Evolutionary conservation across 2,797 vertebrate species (phyloP).

Genomic region (Scleropages formosus): DNA sequence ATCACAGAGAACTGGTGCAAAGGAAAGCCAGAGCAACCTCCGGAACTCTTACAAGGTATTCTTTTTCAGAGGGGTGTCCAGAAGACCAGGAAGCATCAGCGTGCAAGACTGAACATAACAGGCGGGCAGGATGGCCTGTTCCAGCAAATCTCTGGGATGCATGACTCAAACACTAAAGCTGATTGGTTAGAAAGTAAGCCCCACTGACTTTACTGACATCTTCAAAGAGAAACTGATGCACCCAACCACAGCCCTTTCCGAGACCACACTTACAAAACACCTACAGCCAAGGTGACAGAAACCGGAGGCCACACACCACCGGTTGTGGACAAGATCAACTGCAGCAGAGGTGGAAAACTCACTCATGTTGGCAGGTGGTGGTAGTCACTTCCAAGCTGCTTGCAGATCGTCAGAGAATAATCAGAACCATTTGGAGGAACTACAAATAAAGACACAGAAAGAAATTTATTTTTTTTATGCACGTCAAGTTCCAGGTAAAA

Average conservation of each 20-base stretch:
- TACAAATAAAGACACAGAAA: constrained; percentile 51
- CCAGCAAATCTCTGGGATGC: not conserved
- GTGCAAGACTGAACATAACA: constrained; percentile 25
- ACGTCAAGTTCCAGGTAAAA: not conserved
- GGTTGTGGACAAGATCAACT: not conserved
- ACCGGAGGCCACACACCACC: not conserved
- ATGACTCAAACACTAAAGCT: not conserved
- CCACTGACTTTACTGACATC: not conserved
- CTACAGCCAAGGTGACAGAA: not conserved
- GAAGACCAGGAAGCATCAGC: constrained; percentile 15
- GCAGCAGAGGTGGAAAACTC: constrained; percentile 48
- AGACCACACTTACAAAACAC: not conserved
- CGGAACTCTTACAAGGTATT: constrained; percentile 47
- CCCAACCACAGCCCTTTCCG: not conserved
- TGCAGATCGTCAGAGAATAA: constrained; percentile 51
- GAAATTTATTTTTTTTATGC: constrained; percentile 16
- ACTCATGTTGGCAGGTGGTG: constrained; percentile 66
- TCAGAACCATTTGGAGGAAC: constrained; percentile 40
- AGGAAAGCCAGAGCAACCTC: constrained; percentile 34
- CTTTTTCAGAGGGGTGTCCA: constrained; percentile 37
- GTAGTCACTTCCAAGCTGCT: constrained; percentile 42
- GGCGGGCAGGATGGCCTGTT: not conserved
- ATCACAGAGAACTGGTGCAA: constrained; percentile 54
- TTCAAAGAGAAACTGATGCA: not conserved
- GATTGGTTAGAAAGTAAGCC: not conserved